phyloP scores from a whole-genome alignment of 2,113 vertebrate genomes.

The Microcebus tavaratra region DNA sequence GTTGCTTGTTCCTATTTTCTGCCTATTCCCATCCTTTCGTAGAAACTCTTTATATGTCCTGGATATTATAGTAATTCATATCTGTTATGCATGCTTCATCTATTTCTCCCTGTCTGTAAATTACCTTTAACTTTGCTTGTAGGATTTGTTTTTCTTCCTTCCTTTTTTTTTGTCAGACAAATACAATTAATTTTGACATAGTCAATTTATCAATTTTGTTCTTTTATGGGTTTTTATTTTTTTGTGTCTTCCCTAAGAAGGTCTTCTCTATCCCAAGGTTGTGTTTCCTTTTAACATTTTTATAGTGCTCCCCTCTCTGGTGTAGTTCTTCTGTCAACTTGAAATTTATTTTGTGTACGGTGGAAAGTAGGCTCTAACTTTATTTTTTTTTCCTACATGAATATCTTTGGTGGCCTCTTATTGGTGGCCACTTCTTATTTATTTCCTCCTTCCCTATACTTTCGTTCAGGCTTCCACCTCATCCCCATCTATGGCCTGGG shows the following conservation, averaged over 20 bases:
- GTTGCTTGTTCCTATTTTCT: not conserved
- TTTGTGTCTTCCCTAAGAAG: not conserved
- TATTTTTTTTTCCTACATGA: not conserved
- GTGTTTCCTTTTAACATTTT: not conserved
- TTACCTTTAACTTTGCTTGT: constrained; percentile 8
- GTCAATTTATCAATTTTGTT: not conserved
- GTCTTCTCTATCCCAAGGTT: not conserved
- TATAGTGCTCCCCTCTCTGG: not conserved
- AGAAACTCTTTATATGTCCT: not conserved
- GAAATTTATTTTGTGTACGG: not conserved
- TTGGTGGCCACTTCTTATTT: not conserved
- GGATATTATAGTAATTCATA: not conserved
- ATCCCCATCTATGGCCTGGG: too few species aligned
- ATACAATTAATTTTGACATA: constrained; percentile 26
- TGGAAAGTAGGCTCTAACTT: not conserved
- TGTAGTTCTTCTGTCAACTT: not conserved
- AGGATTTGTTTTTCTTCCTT: not conserved
- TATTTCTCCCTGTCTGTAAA: constrained; percentile 9
- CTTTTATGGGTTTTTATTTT: not conserved
- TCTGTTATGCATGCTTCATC: not conserved
- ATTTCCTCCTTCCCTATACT: not conserved
- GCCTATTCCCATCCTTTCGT: not conserved
- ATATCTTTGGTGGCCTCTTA: not conserved
- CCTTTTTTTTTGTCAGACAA: not conserved
- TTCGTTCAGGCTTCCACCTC: not conserved